Evolutionary conservation across 2,888 invertebrate genomes (phyloP).

Genomic region (Celastrina argiolus): DNA sequence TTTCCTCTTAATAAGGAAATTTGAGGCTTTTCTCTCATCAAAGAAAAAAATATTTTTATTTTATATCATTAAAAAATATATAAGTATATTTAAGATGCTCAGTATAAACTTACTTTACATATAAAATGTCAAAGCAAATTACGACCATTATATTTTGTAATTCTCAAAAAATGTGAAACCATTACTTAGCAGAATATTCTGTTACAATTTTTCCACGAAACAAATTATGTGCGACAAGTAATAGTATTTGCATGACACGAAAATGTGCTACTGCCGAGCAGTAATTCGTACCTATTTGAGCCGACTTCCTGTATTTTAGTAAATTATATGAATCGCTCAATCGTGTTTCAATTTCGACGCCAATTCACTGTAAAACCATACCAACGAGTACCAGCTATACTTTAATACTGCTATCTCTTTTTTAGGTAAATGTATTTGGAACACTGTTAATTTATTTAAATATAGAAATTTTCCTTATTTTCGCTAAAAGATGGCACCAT

Average conservation of each 20-base stretch:
- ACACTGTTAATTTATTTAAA: too few relatives aligned
- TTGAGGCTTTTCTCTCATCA: background rate
- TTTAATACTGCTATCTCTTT: background rate
- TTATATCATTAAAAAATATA: background rate
- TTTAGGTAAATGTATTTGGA: background rate
- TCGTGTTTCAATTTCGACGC: background rate
- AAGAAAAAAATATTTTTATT: too few relatives aligned
- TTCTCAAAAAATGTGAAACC: background rate
- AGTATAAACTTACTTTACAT: background rate
- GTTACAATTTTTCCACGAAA: background rate
- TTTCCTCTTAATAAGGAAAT: too few relatives aligned
- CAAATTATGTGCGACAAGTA: conserved; percentile 8
- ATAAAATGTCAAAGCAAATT: conserved; percentile 9
- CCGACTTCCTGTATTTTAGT: conserved; percentile 2
- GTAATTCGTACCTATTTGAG: background rate
- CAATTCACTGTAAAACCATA: background rate
- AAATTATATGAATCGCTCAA: conserved; percentile 14
- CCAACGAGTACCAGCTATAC: too few relatives aligned
- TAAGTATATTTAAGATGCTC: background rate
- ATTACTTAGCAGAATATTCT: background rate
- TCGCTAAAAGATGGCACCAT: too few relatives aligned
- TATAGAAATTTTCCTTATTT: too few relatives aligned
- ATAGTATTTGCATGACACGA: conserved; percentile 2
- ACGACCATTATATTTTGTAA: conserved; percentile 25
- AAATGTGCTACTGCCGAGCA: background rate